phyloP scores from a whole-genome alignment of 2,888 invertebrate species.

The Ennomos quercinarius region DNA sequence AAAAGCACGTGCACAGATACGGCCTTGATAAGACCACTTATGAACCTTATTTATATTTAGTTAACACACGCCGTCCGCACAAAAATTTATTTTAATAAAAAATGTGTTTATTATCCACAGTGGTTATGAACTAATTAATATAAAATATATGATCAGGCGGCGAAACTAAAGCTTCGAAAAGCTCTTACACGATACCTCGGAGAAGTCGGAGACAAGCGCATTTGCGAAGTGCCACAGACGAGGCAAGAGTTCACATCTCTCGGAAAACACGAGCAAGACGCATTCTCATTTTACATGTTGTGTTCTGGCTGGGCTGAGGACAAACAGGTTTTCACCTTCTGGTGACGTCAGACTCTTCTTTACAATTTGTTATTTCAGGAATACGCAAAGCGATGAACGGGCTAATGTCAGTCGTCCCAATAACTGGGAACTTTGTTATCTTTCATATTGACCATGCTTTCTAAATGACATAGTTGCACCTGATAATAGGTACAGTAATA shows the following conservation, averaged over 20 bases:
- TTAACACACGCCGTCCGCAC: neutral
- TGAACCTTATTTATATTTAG: conserved; percentile 24
- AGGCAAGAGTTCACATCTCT: neutral
- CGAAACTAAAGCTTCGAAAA: conserved; percentile 16
- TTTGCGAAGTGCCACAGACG: neutral
- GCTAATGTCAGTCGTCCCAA: too few relatives aligned
- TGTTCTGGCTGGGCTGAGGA: neutral
- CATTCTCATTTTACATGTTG: neutral
- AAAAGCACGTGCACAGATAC: conserved; percentile 16
- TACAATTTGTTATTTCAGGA: neutral
- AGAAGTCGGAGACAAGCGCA: conserved; percentile 1
- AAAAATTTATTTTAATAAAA: conserved; percentile 1
- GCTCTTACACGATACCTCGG: conserved; percentile 10
- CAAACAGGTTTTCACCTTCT: neutral
- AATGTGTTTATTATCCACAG: neutral
- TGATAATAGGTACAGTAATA: too few relatives aligned
- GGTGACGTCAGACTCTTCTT: neutral
- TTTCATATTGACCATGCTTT: too few relatives aligned
- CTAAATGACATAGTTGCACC: too few relatives aligned
- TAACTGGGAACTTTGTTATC: too few relatives aligned
- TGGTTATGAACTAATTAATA: neutral
- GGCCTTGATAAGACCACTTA: conserved; percentile 24
- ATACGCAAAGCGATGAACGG: too few relatives aligned
- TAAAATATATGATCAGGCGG: neutral
- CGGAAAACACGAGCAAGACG: neutral